These are phyloP conservation scores for Zosterops hypoxanthus DNA, from an alignment of 2,113 vertebrate species.

Conservation along the genomic window DNA sequence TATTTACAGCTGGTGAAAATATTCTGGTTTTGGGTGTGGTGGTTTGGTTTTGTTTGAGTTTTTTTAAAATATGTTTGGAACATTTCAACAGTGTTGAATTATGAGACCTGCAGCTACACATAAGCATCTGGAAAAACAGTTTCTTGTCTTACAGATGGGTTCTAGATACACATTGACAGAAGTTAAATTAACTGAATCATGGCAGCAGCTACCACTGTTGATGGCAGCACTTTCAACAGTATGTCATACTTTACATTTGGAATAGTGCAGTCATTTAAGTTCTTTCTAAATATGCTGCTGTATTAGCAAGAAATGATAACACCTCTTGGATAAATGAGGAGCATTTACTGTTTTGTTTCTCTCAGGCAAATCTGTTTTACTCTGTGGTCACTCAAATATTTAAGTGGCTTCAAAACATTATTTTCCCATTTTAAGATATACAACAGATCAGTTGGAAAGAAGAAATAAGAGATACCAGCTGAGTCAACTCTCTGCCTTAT, in stretches of 20 bases:
- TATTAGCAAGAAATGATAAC: neutral
- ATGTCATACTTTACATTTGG: neutral
- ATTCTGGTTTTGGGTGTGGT: rapidly evolving
- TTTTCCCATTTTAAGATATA: neutral
- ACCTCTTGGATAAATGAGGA: neutral
- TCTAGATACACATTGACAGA: neutral
- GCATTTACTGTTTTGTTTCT: neutral
- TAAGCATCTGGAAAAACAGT: neutral
- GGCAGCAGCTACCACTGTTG: neutral
- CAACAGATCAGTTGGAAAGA: neutral
- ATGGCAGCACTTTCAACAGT: neutral
- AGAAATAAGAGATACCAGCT: neutral
- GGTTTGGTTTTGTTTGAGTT: too few species aligned
- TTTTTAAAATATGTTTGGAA: neutral
- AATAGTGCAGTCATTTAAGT: neutral
- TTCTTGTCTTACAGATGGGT: neutral
- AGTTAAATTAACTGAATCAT: neutral
- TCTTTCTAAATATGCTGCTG: neutral
- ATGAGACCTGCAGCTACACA: neutral
- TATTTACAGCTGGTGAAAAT: neutral
- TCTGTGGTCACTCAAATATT: neutral
- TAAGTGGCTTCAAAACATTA: neutral
- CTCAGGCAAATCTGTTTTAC: neutral
- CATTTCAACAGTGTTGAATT: neutral
- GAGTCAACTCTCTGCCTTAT: neutral